Percentiles rank a stretch among this genome's conserved stretches.
Conservation (phyloP, 2,113 vertebrate species). For the Marcusenius ussheri region DNA sequence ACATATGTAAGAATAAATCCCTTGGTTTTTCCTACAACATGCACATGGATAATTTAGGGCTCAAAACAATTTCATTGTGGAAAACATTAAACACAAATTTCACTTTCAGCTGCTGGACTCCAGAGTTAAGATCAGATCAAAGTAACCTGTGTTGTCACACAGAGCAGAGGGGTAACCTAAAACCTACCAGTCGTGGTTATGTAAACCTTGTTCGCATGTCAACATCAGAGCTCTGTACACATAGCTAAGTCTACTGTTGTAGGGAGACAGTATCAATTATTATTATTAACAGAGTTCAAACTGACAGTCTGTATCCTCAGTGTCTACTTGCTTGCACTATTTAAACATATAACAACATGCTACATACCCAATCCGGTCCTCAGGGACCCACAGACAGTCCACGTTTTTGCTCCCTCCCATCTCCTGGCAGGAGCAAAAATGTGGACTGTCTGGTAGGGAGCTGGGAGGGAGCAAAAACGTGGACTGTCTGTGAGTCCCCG, state of each 20-base stretch:
- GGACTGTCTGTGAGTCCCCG: neutral
- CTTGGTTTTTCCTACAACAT: neutral
- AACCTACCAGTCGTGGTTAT: neutral
- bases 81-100: neutral
- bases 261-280: neutral
- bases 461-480: neutral
- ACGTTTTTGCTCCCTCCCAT: neutral
- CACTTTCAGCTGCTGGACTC: neutral
- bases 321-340: neutral
- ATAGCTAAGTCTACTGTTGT: neutral
- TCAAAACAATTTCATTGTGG: neutral
- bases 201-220: constrained; percentile 7
- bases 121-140: neutral
- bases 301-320: neutral
- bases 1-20: neutral
- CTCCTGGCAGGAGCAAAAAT: neutral
- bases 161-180: neutral
- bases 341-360: neutral
- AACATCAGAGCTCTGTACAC: neutral
- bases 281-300: neutral
- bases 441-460: neutral
- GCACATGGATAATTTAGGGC: neutral
- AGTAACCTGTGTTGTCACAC: neutral
- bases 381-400: neutral
- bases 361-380: neutral